Percentiles rank a stretch among this genome's conserved stretches.
phyloP scores from a whole-genome alignment of 2,113 vertebrate species.

The Macrotus californicus region DNA sequence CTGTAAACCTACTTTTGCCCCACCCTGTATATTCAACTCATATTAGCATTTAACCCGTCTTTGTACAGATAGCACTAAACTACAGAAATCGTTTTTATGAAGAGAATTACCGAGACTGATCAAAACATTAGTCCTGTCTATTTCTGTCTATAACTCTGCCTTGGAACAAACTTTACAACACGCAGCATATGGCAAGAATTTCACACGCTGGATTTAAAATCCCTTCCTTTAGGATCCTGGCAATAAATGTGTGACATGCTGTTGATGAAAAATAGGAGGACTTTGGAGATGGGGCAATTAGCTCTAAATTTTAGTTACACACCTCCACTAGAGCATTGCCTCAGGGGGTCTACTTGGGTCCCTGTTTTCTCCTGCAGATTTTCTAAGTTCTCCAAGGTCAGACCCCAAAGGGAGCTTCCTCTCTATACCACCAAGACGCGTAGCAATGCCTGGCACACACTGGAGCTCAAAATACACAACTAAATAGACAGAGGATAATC shows the following conservation, averaged over 20 bases:
- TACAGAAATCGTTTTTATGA: background rate
- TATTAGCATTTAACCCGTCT: background rate
- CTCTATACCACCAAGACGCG: background rate
- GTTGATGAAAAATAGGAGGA: background rate
- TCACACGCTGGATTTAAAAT: background rate
- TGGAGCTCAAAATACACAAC: background rate
- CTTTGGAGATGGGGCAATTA: background rate
- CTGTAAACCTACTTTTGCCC: background rate
- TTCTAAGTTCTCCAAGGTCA: slow-evolving; percentile 11
- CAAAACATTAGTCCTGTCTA: background rate
- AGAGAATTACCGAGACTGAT: background rate
- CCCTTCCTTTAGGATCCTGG: background rate
- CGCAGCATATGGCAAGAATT: background rate
- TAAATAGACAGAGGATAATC: background rate
- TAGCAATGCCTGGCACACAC: background rate
- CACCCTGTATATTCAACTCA: background rate
- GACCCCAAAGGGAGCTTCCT: background rate
- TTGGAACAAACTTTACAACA: background rate
- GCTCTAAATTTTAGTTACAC: background rate
- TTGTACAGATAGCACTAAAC: background rate
- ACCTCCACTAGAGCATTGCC: background rate
- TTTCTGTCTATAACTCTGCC: background rate
- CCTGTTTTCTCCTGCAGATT: background rate
- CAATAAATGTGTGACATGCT: background rate
- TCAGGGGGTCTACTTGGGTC: background rate